A percentile compares a stretch with the other conserved stretches of the same genome.
These are phyloP conservation scores for Arge pagana DNA, from an alignment of 2,888 invertebrate species.

Conservation along the genomic window DNA sequence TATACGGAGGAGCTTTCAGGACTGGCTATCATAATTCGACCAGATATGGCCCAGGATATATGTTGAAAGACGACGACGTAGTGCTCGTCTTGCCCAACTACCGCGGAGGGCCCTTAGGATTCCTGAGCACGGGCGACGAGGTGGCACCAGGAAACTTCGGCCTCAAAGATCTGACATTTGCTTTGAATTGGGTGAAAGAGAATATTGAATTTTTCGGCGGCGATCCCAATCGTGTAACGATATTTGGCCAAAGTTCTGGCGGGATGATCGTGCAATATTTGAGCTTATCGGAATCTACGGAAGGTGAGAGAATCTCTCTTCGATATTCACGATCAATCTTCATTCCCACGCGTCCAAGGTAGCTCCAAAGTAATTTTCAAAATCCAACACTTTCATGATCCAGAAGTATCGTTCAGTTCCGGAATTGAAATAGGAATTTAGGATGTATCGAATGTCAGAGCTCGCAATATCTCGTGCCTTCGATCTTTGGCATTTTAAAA, in stretches of 20 bases:
- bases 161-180: neutral
- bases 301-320: too few relatives aligned
- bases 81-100: neutral
- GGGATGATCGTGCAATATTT: neutral
- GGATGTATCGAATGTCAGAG: too few relatives aligned
- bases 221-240: neutral
- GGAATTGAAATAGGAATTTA: too few relatives aligned
- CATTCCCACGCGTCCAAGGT: too few relatives aligned
- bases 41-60: neutral
- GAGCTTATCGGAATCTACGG: neutral
- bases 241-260: constrained; percentile 3
- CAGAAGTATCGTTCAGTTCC: too few relatives aligned
- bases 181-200: neutral
- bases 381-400: too few relatives aligned
- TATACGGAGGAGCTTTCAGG: constrained; percentile 2
- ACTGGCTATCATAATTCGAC: too few relatives aligned
- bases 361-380: too few relatives aligned
- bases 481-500: too few relatives aligned
- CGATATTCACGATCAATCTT: too few relatives aligned
- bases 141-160: constrained; percentile 3
- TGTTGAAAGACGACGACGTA: neutral
- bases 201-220: constrained; percentile 1
- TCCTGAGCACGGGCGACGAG: neutral
- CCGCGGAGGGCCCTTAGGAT: neutral
- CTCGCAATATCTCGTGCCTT: too few relatives aligned